Base-by-base conservation (phyloP, 2,113 vertebrate genomes). In the Sceloporus undulatus region DNA sequence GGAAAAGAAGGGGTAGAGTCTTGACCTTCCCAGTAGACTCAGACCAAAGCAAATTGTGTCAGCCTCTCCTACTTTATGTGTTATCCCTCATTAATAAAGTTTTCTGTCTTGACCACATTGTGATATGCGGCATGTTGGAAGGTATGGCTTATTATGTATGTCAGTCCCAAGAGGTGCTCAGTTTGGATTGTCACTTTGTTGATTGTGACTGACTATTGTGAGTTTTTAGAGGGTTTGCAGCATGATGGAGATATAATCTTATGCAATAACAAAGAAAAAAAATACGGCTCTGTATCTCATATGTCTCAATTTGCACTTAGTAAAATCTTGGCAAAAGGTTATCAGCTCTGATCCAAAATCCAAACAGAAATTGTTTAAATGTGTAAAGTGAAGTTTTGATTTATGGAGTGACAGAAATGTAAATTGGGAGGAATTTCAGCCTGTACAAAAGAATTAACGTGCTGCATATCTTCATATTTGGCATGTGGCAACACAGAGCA, bases 361-460 rank as follows among this genome's bases (percentile, higher is more conserved):
- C 92, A 91, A 91, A 93, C 95, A 94, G 93, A 95, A 97, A 95
- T 97, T 97, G 92, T 97, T 97, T 96, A 96, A 97, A 97, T 97
- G 95, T 96, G 97, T 96, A 97, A 97, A 97, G 96, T 78, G 95
- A 96, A 97, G 96, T 97, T 97, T 97, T 97, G 97, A 97, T 97
- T 97, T 97, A 97, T 97, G 97, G 97, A 97, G 97, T 96, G 97
- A 96, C 96, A 97, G 97, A 97, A 97, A 97, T 97, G 97, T 97
- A 97, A 97, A 97, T 96, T 95, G 94, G 92, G 82, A 93, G 94
- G 95, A 95, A 96, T 97, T 97, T 97, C 96, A 96, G 94, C 95
- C 93, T 87, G 93, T 91, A 93, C 93, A 94, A 90, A 95, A 92
- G 70, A 94, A 94, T 94, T 95, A 93, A 92, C 89, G 86, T 89